phyloP scores from a whole-genome alignment of 2,797 vertebrate species.

The Picus viridis region DNA sequence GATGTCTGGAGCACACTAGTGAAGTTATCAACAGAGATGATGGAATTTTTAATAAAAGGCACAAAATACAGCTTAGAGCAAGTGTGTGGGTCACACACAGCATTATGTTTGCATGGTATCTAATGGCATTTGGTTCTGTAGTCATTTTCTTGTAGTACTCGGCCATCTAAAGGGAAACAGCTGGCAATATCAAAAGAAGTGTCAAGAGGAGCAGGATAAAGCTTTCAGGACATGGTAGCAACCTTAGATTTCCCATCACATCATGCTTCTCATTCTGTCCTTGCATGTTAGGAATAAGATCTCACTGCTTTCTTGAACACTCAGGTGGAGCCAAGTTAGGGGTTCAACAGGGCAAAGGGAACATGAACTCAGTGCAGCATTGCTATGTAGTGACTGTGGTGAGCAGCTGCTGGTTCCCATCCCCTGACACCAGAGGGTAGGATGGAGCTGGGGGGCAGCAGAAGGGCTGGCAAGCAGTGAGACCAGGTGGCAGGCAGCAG shows the following conservation, averaged over 20 bases:
- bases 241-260: neutral
- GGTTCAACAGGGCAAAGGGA: neutral
- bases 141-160: neutral
- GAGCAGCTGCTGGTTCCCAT: neutral
- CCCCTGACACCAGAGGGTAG: rapidly evolving
- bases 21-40: neutral
- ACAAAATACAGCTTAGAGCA: neutral
- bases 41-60: neutral
- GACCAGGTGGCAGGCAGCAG: neutral
- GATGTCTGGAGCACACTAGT: neutral
- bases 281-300: neutral
- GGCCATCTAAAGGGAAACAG: neutral
- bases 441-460: neutral
- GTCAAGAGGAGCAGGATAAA: rapidly evolving
- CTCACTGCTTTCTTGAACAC: rapidly evolving
- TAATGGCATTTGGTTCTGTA: neutral
- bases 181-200: rapidly evolving
- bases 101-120: neutral
- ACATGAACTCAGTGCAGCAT: rapidly evolving
- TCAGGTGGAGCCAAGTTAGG: neutral
- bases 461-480: rapidly evolving
- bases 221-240: neutral
- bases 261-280: neutral
- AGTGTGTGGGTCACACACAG: neutral
- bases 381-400: rapidly evolving